These are phyloP conservation scores for Ianthella basta DNA, from an alignment of 37 sponge, comb jelly and placozoan genomes.

Conservation along the genomic window DNA sequence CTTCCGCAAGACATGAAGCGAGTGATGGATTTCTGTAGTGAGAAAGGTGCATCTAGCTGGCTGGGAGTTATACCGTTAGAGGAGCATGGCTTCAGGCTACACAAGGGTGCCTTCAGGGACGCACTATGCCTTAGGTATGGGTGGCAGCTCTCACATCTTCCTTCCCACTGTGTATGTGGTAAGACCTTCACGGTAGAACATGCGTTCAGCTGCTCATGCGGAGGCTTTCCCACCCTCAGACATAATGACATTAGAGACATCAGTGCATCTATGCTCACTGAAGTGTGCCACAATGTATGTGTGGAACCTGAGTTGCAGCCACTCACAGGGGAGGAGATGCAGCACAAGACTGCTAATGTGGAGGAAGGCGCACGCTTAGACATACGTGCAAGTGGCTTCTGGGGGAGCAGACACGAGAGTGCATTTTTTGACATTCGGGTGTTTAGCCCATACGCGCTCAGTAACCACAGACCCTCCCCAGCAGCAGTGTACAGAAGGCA, in stretches of 20 bases:
- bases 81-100: neutral
- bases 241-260: constrained; percentile 39
- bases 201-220: constrained; percentile 36
- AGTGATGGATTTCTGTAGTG: neutral
- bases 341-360: neutral
- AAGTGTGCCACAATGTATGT: constrained; percentile 22
- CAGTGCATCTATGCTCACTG: constrained; percentile 5
- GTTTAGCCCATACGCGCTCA: constrained; percentile 11
- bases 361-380: constrained; percentile 27
- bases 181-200: constrained; percentile 26
- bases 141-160: constrained; percentile 17
- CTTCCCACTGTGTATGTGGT: constrained; percentile 32
- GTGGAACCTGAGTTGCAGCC: constrained; percentile 12
- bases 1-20: too few relatives aligned
- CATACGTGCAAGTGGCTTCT: constrained; percentile 4
- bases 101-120: constrained; percentile 20
- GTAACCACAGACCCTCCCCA: neutral
- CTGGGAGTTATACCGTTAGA: neutral
- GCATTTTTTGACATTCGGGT: constrained; percentile 23
- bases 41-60: constrained; percentile 45
- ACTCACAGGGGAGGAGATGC: constrained; percentile 10
- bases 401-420: neutral
- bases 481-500: neutral
- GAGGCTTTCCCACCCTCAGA: constrained; percentile 25
- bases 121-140: constrained; percentile 34